phyloP scores from a whole-genome alignment of 2,797 vertebrate genomes.

The Intellagama lesueurii region DNA sequence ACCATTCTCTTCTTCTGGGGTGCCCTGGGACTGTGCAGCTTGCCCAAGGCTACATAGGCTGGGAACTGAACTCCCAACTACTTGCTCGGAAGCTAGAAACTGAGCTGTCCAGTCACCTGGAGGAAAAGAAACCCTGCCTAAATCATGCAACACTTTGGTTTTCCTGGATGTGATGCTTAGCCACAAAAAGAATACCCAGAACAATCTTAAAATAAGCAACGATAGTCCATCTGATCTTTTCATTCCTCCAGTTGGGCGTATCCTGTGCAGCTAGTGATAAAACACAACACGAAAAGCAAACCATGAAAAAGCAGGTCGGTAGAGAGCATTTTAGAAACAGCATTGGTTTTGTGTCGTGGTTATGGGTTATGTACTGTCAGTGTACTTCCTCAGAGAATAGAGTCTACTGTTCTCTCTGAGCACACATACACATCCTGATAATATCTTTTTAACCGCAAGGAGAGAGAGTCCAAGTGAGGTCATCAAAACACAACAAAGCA shows the following conservation, averaged over 20 bases:
- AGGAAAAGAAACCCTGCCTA: no score
- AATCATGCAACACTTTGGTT: neutral
- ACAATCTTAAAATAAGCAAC: neutral
- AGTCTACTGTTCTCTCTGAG: constrained; percentile 34
- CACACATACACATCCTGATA: neutral
- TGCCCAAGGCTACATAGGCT: no score
- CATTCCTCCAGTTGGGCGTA: neutral
- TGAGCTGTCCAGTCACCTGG: no score
- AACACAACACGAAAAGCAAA: constrained; percentile 13
- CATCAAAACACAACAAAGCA: constrained; percentile 36
- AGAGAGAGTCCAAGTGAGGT: constrained; percentile 37
- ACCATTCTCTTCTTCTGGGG: no score
- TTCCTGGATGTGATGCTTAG: neutral
- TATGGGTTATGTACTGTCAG: constrained; percentile 33
- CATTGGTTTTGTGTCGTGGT: constrained; percentile 38
- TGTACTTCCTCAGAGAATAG: constrained; percentile 19
- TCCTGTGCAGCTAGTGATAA: neutral
- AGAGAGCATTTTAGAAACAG: constrained; percentile 50
- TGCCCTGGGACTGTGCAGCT: no score
- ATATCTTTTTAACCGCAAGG: constrained; percentile 52
- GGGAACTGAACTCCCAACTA: no score
- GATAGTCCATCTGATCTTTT: no score
- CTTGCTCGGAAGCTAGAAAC: no score
- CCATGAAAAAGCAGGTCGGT: neutral
- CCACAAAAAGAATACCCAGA: neutral